These are phyloP conservation scores for Noctua comes DNA, from an alignment of 2,888 invertebrate species.

Conservation along the genomic window DNA sequence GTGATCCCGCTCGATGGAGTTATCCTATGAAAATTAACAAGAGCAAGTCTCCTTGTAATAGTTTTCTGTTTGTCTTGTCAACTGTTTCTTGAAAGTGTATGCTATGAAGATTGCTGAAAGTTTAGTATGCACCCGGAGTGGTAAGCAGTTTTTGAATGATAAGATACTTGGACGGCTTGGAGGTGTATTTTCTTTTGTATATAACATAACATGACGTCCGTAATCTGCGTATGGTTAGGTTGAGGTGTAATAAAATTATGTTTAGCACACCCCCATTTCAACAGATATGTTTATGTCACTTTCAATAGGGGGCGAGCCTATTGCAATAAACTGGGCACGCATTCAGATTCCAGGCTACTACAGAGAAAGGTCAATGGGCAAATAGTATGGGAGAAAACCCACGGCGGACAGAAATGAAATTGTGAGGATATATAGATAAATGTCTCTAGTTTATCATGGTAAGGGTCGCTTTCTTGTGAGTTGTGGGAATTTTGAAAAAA, in stretches of 20 bases:
- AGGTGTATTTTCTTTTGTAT: background rate
- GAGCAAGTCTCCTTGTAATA: conserved; percentile 22
- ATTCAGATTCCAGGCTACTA: background rate
- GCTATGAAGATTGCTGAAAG: background rate
- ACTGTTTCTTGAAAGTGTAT: conserved; percentile 25
- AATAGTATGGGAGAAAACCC: too few relatives aligned
- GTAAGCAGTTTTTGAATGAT: background rate
- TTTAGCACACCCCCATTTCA: background rate
- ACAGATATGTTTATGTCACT: background rate
- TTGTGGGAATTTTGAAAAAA: too few relatives aligned
- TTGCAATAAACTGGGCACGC: background rate
- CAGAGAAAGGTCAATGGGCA: background rate
- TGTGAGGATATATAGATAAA: too few relatives aligned
- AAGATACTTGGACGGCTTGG: too few relatives aligned
- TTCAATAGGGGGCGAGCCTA: background rate
- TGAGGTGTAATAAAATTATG: background rate
- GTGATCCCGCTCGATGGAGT: conserved; percentile 57
- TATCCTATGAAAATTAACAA: conserved; percentile 62
- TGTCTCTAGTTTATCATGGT: too few relatives aligned
- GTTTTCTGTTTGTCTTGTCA: conserved; percentile 42
- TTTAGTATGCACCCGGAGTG: background rate
- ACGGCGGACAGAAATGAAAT: too few relatives aligned
- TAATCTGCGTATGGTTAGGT: background rate
- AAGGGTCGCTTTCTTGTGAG: too few relatives aligned
- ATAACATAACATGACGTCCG: background rate